phyloP scores from a whole-genome alignment of 1,140 invertebrate species.

The Macrobrachium rosenbergii region DNA sequence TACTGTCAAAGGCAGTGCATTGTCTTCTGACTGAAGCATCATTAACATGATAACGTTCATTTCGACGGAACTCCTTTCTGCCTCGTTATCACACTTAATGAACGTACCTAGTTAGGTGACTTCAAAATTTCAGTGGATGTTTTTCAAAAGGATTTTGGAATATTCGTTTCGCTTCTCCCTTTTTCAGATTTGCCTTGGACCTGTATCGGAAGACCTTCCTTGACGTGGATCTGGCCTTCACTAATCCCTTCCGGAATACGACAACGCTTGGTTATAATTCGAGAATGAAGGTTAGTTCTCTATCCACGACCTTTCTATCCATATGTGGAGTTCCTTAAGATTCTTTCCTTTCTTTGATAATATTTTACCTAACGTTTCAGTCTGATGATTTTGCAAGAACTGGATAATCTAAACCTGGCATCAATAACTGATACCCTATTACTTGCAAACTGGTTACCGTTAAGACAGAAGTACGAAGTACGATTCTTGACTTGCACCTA shows the following conservation, averaged over 20 bases:
- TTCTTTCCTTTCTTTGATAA: background rate
- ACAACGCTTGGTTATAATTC: slow-evolving; percentile 94
- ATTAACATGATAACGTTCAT: too few species aligned
- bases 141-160: background rate
- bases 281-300: slow-evolving; percentile 76
- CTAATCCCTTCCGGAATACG: slow-evolving; percentile 92
- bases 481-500: too few species aligned
- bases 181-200: slow-evolving; percentile 82
- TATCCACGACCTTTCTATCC: background rate
- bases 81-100: background rate
- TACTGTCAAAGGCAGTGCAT: too few species aligned
- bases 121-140: too few species aligned
- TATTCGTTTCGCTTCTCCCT: background rate
- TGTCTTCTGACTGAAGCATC: too few species aligned
- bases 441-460: too few species aligned
- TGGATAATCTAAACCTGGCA: too few species aligned
- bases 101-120: too few species aligned
- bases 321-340: background rate
- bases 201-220: slow-evolving; percentile 81
- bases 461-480: too few species aligned
- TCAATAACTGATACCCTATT: too few species aligned
- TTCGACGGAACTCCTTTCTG: too few species aligned
- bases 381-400: too few species aligned
- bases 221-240: slow-evolving; percentile 82
- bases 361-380: background rate